phyloP scores from a whole-genome alignment of 2,113 vertebrate species.

The Anser brachyrhynchus region DNA sequence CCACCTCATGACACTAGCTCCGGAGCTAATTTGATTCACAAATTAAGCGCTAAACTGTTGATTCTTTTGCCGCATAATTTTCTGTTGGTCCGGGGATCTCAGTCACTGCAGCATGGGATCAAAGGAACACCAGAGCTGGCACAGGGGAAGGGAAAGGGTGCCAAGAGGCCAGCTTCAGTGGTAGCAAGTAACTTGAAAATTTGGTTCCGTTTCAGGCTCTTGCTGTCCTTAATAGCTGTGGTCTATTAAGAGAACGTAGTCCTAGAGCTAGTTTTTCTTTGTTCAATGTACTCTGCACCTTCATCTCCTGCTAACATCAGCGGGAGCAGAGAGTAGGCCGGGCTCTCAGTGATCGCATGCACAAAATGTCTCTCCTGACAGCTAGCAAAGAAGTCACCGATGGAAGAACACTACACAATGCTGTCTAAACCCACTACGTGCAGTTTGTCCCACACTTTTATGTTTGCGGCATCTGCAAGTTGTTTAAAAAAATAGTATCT shows the following conservation, averaged over 20 bases:
- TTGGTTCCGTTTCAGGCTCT: background rate
- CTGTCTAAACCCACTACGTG: background rate
- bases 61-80: background rate
- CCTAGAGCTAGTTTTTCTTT: background rate
- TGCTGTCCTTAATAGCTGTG: background rate
- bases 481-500: background rate
- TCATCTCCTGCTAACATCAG: background rate
- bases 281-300: background rate
- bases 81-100: background rate
- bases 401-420: background rate
- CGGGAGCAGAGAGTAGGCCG: background rate
- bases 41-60: background rate
- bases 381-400: background rate
- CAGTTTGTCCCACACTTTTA: background rate
- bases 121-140: background rate
- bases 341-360: fast-evolving
- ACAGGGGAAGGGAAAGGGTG: background rate
- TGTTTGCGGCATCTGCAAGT: background rate
- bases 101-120: background rate
- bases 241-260: background rate
- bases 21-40: background rate
- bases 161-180: background rate
- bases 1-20: background rate
- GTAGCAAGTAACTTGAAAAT: background rate
- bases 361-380: background rate